Conservation (phyloP, 2,888 invertebrate species). For the Leptura quadrifasciata region DNA sequence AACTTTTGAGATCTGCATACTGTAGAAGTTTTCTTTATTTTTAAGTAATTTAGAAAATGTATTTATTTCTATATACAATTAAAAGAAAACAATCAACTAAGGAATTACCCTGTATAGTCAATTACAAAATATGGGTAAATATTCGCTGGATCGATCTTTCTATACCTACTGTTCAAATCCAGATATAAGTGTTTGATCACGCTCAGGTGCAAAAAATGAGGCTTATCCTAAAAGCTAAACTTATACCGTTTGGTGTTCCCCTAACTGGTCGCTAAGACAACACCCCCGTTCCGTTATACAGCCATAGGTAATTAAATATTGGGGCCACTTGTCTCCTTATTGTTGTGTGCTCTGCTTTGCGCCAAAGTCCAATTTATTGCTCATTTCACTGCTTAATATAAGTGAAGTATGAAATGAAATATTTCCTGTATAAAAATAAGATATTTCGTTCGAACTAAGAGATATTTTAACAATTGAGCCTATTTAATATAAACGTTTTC, state of each 20-base stretch:
- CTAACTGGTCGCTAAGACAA: conserved; percentile 59
- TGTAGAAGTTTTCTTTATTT: too few species aligned
- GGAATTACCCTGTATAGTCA: too few species aligned
- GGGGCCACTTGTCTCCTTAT: conserved; percentile 58
- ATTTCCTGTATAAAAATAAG: conserved; percentile 16
- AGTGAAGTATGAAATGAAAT: conserved; percentile 33
- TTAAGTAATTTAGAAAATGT: too few species aligned
- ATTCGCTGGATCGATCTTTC: too few species aligned
- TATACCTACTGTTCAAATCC: neutral
- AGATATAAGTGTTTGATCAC: conserved; percentile 23
- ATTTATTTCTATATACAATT: too few species aligned
- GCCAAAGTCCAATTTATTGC: conserved; percentile 39
- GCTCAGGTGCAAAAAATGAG: conserved; percentile 33
- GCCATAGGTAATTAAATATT: conserved; percentile 60
- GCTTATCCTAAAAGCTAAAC: conserved; percentile 12
- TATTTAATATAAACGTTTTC: neutral
- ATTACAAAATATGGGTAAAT: too few species aligned
- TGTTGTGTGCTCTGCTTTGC: conserved; percentile 50
- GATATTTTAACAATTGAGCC: neutral
- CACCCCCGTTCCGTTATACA: conserved; percentile 54
- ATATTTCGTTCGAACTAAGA: neutral
- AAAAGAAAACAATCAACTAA: too few species aligned
- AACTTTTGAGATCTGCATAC: too few species aligned
- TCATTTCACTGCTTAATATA: conserved; percentile 38
- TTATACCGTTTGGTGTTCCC: conserved; percentile 28